A percentile compares a stretch with the other conserved stretches of the same genome.
Conservation (phyloP, 2,888 invertebrate species). For the Drosophila austrosaltans region DNA sequence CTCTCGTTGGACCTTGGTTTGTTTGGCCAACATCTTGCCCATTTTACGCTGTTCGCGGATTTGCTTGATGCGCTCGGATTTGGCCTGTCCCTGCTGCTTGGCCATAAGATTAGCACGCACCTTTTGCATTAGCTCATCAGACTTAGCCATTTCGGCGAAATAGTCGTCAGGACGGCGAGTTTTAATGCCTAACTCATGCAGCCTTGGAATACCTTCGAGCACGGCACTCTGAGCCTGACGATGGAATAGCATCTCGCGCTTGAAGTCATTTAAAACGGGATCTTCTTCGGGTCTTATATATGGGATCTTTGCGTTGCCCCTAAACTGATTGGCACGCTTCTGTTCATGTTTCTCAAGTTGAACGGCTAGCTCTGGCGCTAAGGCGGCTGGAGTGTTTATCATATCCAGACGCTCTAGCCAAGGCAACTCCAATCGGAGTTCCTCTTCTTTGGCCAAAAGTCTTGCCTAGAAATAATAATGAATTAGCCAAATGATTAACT, state of each 20-base stretch:
- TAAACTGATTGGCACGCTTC: slow-evolving; percentile 86
- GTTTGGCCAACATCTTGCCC: slow-evolving; percentile 94
- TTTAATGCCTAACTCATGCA: slow-evolving; percentile 90
- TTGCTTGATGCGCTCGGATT: slow-evolving; percentile 95
- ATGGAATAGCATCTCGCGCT: slow-evolving; percentile 94
- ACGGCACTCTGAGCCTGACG: slow-evolving; percentile 95
- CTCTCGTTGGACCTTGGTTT: slow-evolving; percentile 92
- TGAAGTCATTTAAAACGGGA: slow-evolving; percentile 94
- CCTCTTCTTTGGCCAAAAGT: slow-evolving; percentile 88
- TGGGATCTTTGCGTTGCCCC: slow-evolving; percentile 89
- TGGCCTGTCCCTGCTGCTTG: slow-evolving; percentile 92
- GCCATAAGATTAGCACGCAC: slow-evolving; percentile 92
- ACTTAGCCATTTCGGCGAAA: slow-evolving; percentile 99
- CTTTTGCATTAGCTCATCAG: slow-evolving; percentile 98
- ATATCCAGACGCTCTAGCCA: slow-evolving; percentile 95
- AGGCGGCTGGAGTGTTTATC: slow-evolving; percentile 89
- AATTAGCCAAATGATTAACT: not conserved
- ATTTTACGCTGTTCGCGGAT: slow-evolving; percentile 95
- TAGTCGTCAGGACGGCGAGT: slow-evolving; percentile 97
- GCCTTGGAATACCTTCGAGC: slow-evolving; percentile 89
- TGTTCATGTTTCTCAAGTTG: slow-evolving; percentile 91
- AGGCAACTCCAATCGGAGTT: slow-evolving; percentile 89
- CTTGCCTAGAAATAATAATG: slow-evolving; percentile 61
- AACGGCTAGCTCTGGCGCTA: slow-evolving; percentile 92
- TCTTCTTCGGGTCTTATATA: slow-evolving; percentile 88